Evolutionary conservation across 2,888 invertebrate genomes (phyloP).

Genomic region (Sussaba pulchella): DNA sequence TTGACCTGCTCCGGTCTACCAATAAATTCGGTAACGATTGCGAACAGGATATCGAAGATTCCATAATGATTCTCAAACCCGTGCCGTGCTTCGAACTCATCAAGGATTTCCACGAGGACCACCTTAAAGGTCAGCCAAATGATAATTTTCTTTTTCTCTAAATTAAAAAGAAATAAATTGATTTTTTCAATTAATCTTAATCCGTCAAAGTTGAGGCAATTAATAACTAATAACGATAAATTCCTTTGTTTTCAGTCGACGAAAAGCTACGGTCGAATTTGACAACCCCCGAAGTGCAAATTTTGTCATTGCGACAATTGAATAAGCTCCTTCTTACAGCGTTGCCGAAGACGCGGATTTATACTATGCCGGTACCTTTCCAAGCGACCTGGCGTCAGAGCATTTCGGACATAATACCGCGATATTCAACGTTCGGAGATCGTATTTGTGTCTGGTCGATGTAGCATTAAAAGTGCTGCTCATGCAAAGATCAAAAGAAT

Average conservation of each 20-base stretch:
- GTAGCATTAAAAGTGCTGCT: too few species aligned
- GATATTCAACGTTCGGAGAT: slow-evolving; percentile 70
- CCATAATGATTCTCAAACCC: slow-evolving; percentile 92
- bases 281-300: slow-evolving; percentile 88
- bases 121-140: slow-evolving; percentile 75
- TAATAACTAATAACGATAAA: too few species aligned
- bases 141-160: slow-evolving; percentile 15
- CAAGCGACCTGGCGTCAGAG: slow-evolving; percentile 94
- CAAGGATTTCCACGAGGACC: slow-evolving; percentile 77
- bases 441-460: slow-evolving; percentile 16
- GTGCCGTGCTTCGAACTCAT: slow-evolving; percentile 87
- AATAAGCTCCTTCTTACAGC: slow-evolving; percentile 90
- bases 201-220: too few species aligned
- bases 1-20: slow-evolving; percentile 92
- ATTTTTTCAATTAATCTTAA: too few species aligned
- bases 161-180: too few species aligned
- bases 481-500: slow-evolving; percentile 8
- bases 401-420: slow-evolving; percentile 87
- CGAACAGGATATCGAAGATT: slow-evolving; percentile 87
- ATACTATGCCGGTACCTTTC: slow-evolving; percentile 92
- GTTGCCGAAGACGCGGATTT: slow-evolving; percentile 91
- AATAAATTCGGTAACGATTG: slow-evolving; percentile 93
- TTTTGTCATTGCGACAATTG: slow-evolving; percentile 90
- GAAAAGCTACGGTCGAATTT: slow-evolving; percentile 77
- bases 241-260: slow-evolving; percentile 74